A percentile compares a stretch with the other conserved stretches of the same genome.
phyloP scores from a whole-genome alignment of 2,888 invertebrate species.

The Plemyria rubiginata region DNA sequence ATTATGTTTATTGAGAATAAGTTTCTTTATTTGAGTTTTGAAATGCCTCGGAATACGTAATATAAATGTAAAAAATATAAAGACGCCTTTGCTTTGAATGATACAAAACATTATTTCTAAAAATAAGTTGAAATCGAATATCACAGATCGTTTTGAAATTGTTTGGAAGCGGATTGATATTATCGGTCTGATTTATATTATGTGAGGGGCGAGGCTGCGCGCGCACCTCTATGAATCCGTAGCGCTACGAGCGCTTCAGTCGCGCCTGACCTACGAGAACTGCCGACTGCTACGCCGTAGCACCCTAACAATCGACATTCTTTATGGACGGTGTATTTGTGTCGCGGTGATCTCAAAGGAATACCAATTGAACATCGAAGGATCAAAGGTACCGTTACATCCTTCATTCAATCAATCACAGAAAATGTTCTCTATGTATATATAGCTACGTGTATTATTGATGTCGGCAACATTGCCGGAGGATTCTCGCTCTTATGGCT shows the following conservation, averaged over 20 bases:
- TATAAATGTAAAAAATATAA: not conserved
- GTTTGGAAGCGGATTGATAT: constrained; percentile 76
- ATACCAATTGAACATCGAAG: constrained; percentile 39
- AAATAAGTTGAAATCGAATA: constrained; percentile 57
- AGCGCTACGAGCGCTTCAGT: constrained; percentile 75
- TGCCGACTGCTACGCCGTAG: constrained; percentile 76
- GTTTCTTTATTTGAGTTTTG: not conserved
- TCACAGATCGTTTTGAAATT: constrained; percentile 68
- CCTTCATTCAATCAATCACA: constrained; percentile 6
- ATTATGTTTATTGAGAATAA: not conserved
- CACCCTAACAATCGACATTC: constrained; percentile 49
- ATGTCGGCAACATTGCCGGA: constrained; percentile 30
- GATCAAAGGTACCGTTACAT: constrained; percentile 48
- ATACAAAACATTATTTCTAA: constrained; percentile 7
- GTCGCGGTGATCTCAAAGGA: constrained; percentile 56
- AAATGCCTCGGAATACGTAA: constrained; percentile 2
- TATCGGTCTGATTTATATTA: constrained; percentile 77
- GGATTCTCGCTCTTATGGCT: constrained; percentile 40
- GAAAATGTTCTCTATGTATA: constrained; percentile 1
- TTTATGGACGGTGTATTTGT: constrained; percentile 55
- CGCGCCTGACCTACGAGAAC: constrained; percentile 69
- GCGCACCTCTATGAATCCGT: constrained; percentile 69
- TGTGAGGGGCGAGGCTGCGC: constrained; percentile 81
- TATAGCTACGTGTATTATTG: constrained; percentile 25
- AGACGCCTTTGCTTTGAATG: not conserved